Evolutionary conservation across 1,140 invertebrate species (phyloP), one percentile per base, ranked within the genome.

Genomic region (Phenacoccus solenopsis): DNA sequence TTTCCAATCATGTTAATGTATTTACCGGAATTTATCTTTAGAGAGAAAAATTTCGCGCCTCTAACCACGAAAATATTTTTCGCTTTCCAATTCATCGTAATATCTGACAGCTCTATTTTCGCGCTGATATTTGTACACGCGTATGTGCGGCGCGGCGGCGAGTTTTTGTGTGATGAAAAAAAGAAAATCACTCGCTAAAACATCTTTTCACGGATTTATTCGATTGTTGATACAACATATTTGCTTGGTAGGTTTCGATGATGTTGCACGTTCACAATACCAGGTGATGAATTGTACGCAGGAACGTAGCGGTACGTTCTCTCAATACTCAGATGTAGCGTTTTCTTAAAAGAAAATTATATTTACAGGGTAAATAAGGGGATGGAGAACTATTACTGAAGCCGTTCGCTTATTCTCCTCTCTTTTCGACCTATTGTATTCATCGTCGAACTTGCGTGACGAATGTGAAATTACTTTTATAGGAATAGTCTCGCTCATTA

Each of bases 231-330:
- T 49, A 16, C 38, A 49, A 49, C 12, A 49, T 49, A 49, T 49
- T 49, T 49, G 38, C 38, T 49, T 49, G 38, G 38, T 49, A 49
- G 38, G 38, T 49, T 49, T 49, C 38, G 38, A 49, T 49, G 38
- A 49, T 49, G 38, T 49, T 49, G 38, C 38, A 49, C 38, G 20
- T 49, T 49, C 38, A 49, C 38, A 49, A 49, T 49, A n/a, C n/a
- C n/a, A n/a, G 38, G 20, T 49, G 38, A 49, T 49, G 38, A 49
- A 49, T 49, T 49, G 38, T 49, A 49, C 20, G 20, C 12, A 49
- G 20, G 20, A 49, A 10, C 16, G 38, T 16, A 49, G 38, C 16
- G 3, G 38, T 49, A 49, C 20, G 38, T n/a, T 49, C 20, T 49
- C 38, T 49, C 38, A n/a, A 49, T 49, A 49, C 20, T 49, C 20